Conservation (phyloP, 1,140 invertebrate species). For the Mizuhopecten yessoensis region DNA sequence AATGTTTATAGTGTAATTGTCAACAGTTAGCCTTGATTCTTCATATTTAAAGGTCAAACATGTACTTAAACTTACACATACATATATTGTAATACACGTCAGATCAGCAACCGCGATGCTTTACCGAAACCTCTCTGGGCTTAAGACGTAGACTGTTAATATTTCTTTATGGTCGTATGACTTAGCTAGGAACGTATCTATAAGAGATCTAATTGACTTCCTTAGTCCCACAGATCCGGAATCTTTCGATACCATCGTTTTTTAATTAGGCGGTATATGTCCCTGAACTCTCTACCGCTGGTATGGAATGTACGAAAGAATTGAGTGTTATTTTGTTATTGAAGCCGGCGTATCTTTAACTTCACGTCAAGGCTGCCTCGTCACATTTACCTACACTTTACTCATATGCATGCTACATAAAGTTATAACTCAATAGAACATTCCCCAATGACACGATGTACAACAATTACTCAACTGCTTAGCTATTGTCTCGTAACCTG, state of each 20-base stretch:
- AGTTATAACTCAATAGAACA: too few relatives aligned
- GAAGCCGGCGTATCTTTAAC: not conserved
- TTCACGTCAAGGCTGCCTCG: too few relatives aligned
- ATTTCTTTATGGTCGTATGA: not conserved
- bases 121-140: not conserved
- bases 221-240: not conserved
- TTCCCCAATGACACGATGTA: too few relatives aligned
- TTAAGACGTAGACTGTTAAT: not conserved
- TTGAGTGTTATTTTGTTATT: not conserved
- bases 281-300: not conserved
- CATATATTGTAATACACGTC: too few relatives aligned
- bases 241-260: not conserved
- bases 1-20: too few relatives aligned
- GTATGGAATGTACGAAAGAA: not conserved
- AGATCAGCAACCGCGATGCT: not conserved
- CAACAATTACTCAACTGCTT: too few relatives aligned
- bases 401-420: too few relatives aligned
- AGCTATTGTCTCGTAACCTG: too few relatives aligned
- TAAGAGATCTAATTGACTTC: not conserved
- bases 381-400: too few relatives aligned
- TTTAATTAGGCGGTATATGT: not conserved
- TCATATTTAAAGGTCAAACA: too few relatives aligned
- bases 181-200: not conserved
- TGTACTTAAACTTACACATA: too few relatives aligned
- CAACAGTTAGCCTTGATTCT: too few relatives aligned